Percentiles rank a stretch among this genome's conserved stretches.
Conservation (phyloP, 2,888 invertebrate species). For the Acronicta alni region DNA sequence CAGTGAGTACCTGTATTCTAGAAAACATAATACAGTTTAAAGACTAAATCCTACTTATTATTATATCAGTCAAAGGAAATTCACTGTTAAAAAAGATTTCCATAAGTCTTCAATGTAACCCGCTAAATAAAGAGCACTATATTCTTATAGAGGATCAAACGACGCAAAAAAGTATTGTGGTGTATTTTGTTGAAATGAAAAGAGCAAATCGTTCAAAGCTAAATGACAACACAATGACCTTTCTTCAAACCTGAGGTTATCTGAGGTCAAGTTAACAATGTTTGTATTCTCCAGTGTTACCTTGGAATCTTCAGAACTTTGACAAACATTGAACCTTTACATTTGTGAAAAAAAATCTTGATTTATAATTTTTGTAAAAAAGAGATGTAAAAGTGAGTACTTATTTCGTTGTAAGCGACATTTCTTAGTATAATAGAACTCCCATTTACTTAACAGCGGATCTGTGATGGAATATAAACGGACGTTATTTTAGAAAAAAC, state of each 20-base stretch:
- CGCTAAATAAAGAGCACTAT: neutral
- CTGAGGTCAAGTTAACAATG: conserved; percentile 9
- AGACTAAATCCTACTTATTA: too few species aligned
- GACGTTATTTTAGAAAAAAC: conserved; percentile 48
- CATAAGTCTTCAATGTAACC: too few species aligned
- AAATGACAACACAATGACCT: conserved; percentile 17
- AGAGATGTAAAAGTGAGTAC: neutral
- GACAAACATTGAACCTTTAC: neutral
- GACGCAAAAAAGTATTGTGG: conserved; percentile 16
- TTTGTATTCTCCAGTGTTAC: conserved; percentile 11
- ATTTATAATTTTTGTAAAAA: neutral
- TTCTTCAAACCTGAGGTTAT: conserved; percentile 43
- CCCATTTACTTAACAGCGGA: conserved; percentile 40
- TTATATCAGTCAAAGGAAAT: too few species aligned
- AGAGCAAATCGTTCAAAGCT: conserved; percentile 31
- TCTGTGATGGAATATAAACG: conserved; percentile 57
- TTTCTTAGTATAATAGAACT: conserved; percentile 41
- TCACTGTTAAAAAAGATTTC: too few species aligned
- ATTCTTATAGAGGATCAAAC: conserved; percentile 9
- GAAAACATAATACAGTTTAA: too few species aligned
- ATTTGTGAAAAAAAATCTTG: neutral
- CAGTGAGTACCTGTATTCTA: too few species aligned
- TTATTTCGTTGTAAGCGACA: neutral
- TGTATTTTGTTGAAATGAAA: conserved; percentile 21
- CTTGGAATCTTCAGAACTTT: neutral